A percentile compares a stretch with the other conserved stretches of the same genome.
These are phyloP conservation scores for Chlamydotis undulata DNA, from an alignment of 2,113 vertebrate genomes.

Conservation along the genomic window DNA sequence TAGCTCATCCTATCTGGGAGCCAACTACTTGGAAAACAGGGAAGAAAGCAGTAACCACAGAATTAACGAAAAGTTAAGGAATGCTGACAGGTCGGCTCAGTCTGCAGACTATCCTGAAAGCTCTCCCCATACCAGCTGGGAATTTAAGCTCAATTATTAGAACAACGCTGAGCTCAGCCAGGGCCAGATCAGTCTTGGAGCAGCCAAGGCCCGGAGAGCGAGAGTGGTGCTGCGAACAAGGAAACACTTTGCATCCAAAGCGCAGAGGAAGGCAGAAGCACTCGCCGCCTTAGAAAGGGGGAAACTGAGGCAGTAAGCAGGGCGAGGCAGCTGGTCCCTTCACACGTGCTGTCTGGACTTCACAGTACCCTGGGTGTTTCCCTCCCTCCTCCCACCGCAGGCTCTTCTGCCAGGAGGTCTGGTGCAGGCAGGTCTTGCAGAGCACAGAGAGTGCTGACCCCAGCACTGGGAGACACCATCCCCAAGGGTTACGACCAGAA, in stretches of 20 bases:
- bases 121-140: not conserved
- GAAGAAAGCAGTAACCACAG: not conserved
- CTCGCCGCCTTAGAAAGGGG: not conserved
- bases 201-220: not conserved
- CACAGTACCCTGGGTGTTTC: not conserved
- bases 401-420: not conserved
- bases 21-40: not conserved
- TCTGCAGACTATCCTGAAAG: not conserved
- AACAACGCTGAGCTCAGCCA: not conserved
- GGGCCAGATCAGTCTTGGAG: not conserved
- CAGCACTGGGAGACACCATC: not conserved
- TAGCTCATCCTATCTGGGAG: not conserved
- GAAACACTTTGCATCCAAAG: not conserved
- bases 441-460: not conserved
- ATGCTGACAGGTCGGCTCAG: not conserved
- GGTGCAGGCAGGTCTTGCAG: not conserved
- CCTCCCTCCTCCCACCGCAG: not conserved
- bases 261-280: not conserved
- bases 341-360: not conserved
- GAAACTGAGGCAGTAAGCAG: not conserved
- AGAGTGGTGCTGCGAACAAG: not conserved
- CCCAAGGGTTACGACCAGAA: not conserved
- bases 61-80: not conserved
- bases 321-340: not conserved
- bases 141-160: not conserved